phyloP scores from a whole-genome alignment of 1,140 invertebrate genomes.

The Drosophila tropicalis region DNA sequence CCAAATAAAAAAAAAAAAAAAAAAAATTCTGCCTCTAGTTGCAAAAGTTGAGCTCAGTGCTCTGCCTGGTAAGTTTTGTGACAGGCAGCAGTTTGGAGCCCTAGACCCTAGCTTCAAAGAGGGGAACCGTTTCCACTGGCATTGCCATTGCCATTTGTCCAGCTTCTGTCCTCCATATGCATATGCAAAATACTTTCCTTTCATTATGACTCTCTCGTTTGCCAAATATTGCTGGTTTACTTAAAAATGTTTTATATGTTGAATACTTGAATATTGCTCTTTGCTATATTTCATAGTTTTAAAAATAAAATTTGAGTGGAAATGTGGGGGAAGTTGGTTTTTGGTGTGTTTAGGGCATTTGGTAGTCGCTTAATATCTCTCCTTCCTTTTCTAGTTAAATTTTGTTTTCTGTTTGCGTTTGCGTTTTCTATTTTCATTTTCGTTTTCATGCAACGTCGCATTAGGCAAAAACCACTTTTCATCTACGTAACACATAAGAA shows the following conservation, averaged over 20 bases:
- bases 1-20: not conserved
- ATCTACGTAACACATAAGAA: constrained; percentile 17
- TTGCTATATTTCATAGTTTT: not conserved
- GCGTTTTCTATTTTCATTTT: constrained; percentile 40
- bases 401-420: constrained; percentile 53
- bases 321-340: not conserved
- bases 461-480: constrained; percentile 59
- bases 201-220: constrained; percentile 21
- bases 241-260: not conserved
- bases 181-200: constrained; percentile 53
- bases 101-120: constrained; percentile 19
- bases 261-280: too few relatives aligned
- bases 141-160: constrained; percentile 37
- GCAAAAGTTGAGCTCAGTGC: constrained; percentile 38
- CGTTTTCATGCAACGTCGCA: constrained; percentile 61
- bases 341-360: constrained; percentile 25
- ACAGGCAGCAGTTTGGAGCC: constrained; percentile 46
- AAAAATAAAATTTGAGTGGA: not conserved
- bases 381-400: constrained; percentile 25
- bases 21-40: constrained; percentile 34
- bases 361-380: constrained; percentile 8
- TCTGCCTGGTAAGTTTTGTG: constrained; percentile 52
- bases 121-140: constrained; percentile 24
- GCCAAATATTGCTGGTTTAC: constrained; percentile 5
- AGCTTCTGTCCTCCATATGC: constrained; percentile 50